phyloP scores from a whole-genome alignment of 2,113 vertebrate species.

The Myiozetetes cayanensis region DNA sequence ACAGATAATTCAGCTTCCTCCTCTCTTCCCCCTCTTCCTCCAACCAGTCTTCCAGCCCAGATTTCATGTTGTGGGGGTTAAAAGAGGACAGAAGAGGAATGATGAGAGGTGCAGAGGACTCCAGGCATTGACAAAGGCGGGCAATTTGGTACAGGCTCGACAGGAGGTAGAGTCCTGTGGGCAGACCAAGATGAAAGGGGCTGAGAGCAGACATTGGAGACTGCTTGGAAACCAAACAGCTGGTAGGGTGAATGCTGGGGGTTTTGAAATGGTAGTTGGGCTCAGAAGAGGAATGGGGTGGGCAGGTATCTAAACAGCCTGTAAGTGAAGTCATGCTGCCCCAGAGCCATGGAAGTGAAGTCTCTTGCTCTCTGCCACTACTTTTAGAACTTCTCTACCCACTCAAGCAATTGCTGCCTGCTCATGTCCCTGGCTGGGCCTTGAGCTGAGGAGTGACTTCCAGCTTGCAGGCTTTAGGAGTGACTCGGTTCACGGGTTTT shows the following conservation, averaged over 20 bases:
- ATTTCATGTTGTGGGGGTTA: neutral
- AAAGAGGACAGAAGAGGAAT: neutral
- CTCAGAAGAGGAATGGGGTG: neutral
- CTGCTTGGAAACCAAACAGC: neutral
- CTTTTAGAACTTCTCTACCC: neutral
- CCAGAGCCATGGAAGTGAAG: neutral
- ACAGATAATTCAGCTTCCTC: neutral
- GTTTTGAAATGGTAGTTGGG: neutral
- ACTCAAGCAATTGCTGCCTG: neutral
- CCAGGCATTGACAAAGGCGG: accelerated
- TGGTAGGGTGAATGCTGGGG: neutral
- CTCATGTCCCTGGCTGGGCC: neutral
- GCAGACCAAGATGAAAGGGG: neutral
- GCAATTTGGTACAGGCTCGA: neutral
- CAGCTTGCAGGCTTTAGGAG: neutral
- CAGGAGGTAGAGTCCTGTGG: neutral
- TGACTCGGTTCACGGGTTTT: neutral
- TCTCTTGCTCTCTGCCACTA: neutral
- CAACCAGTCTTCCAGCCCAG: neutral
- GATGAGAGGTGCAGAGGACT: neutral
- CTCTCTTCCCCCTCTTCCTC: neutral
- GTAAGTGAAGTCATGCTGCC: neutral
- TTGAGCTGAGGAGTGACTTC: neutral
- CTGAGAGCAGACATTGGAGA: neutral
- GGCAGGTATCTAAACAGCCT: neutral